Conservation (phyloP, 1,140 invertebrate genomes). For the Drosophila chauvacae region DNA sequence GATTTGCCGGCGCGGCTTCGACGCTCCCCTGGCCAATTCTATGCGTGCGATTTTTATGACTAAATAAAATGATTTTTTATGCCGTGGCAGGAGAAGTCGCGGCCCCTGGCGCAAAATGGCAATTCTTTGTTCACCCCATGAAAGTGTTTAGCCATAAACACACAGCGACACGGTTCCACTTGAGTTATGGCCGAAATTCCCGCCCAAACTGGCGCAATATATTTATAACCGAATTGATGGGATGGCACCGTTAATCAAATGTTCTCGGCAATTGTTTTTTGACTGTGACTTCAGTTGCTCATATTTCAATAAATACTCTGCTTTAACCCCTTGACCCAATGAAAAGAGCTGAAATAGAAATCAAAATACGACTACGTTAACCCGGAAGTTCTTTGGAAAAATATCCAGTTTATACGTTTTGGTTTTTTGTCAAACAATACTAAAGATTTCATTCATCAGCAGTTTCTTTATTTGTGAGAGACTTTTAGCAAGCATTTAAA, state of each 20-base stretch:
- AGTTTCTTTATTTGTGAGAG: constrained; percentile 16
- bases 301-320: background rate
- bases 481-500: background rate
- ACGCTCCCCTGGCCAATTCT: constrained; percentile 54
- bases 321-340: background rate
- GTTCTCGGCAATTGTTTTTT: constrained; percentile 42
- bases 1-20: constrained; percentile 46
- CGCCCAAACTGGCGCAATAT: constrained; percentile 32
- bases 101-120: constrained; percentile 67
- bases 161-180: constrained; percentile 35
- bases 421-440: background rate
- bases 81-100: constrained; percentile 20
- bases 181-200: constrained; percentile 50
- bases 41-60: constrained; percentile 73
- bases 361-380: background rate
- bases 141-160: constrained; percentile 73
- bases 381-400: background rate
- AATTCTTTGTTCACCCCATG: constrained; percentile 65
- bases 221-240: constrained; percentile 54
- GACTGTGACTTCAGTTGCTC: constrained; percentile 4
- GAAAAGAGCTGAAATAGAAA: background rate
- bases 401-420: background rate
- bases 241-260: constrained; percentile 33
- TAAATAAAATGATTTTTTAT: constrained; percentile 75
- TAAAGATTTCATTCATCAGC: background rate